phyloP scores from a whole-genome alignment of 2,888 invertebrate genomes.

The Furcula furcula region DNA sequence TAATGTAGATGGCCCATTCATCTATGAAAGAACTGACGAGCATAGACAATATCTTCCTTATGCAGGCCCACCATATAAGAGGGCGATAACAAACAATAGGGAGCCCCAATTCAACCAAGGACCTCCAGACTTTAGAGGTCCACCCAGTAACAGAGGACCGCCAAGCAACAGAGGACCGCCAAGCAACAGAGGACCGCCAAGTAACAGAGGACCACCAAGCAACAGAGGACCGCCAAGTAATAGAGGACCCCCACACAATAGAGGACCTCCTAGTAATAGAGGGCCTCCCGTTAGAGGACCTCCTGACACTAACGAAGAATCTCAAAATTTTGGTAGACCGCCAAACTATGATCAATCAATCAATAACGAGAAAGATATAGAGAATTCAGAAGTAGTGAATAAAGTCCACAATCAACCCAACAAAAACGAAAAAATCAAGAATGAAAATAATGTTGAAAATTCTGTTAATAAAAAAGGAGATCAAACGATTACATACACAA shows the following conservation, averaged over 20 bases:
- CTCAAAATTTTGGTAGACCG: too few relatives aligned
- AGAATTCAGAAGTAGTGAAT: not conserved
- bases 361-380: not conserved
- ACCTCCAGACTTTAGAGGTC: slow-evolving; percentile 8
- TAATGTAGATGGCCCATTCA: slow-evolving; percentile 16
- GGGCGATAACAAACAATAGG: slow-evolving; percentile 5
- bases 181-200: slow-evolving; percentile 2
- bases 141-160: slow-evolving; percentile 6
- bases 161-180: slow-evolving; percentile 5
- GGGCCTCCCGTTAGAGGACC: slow-evolving; percentile 10
- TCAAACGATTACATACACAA: slow-evolving; percentile 1
- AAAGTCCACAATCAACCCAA: not conserved
- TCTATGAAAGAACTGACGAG: too few relatives aligned
- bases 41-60: too few relatives aligned
- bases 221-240: slow-evolving; percentile 7
- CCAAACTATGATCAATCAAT: too few relatives aligned
- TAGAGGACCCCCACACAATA: slow-evolving; percentile 13
- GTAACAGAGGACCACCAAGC: slow-evolving; percentile 13
- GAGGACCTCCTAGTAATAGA: slow-evolving; percentile 10
- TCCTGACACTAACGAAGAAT: too few relatives aligned
- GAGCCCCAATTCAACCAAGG: slow-evolving; percentile 9
- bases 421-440: not conserved
- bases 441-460: not conserved
- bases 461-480: not conserved
- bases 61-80: not conserved